phyloP scores from a whole-genome alignment of 2,113 vertebrate genomes.

The Vulpes lagopus region DNA sequence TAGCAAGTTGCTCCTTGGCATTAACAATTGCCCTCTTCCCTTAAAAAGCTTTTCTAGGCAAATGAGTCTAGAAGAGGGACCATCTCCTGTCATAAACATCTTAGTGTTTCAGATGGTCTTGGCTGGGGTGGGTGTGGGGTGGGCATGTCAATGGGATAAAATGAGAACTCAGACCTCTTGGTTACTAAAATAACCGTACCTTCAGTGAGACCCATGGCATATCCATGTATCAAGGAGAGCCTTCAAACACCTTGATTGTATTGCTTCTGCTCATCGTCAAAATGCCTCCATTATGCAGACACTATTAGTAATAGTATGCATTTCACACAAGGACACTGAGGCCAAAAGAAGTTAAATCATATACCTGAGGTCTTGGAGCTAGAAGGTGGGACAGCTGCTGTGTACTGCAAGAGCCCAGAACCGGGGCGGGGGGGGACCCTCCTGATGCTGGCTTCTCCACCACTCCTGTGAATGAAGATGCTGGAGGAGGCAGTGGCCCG shows the following conservation, averaged over 20 bases:
- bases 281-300: fast-evolving
- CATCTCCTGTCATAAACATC: not conserved
- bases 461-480: too few species aligned
- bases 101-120: not conserved
- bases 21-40: not conserved
- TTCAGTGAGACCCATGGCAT: not conserved
- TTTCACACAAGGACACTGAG: not conserved
- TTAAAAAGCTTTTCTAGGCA: not conserved
- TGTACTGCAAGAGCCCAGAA: not conserved
- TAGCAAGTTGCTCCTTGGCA: not conserved
- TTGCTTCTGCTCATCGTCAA: not conserved
- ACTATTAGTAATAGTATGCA: too few species aligned
- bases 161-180: not conserved
- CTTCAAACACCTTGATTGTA: not conserved
- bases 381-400: too few species aligned
- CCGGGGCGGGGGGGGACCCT: fast-evolving
- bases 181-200: not conserved
- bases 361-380: not conserved
- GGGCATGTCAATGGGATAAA: not conserved
- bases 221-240: not conserved
- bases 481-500: not conserved
- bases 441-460: not conserved
- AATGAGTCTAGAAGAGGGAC: not conserved
- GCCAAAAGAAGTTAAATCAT: not conserved
- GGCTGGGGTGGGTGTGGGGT: too few species aligned